A percentile compares a stretch with the other conserved stretches of the same genome.
Evolutionary conservation across 2,797 vertebrate species (phyloP).

Genomic region (Trachurus trachurus): DNA sequence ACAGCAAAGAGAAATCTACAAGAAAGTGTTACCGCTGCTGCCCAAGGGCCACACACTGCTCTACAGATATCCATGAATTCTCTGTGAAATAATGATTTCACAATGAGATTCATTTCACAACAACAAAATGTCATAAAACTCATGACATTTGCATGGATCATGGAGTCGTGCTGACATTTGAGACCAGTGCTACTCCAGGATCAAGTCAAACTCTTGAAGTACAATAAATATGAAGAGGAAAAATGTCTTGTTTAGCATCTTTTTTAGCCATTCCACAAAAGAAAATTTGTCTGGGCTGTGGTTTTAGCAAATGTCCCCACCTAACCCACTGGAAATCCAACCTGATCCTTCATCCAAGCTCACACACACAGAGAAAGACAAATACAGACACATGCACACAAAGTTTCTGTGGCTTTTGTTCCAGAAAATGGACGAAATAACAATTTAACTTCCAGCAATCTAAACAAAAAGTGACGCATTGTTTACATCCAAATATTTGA

Average conservation of each 20-base stretch:
- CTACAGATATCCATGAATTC: constrained; percentile 43
- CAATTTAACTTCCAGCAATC: constrained; percentile 27
- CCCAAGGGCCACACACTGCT: constrained; percentile 38
- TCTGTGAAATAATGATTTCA: constrained; percentile 54
- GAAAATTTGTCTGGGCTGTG: constrained; percentile 65
- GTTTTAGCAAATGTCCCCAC: constrained; percentile 69
- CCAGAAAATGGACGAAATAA: constrained; percentile 19
- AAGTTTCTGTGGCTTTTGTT: constrained; percentile 32
- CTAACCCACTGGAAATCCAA: constrained; percentile 71
- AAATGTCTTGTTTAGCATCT: constrained; percentile 51
- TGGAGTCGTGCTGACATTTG: constrained; percentile 50
- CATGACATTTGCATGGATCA: constrained; percentile 51
- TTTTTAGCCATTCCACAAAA: constrained; percentile 61
- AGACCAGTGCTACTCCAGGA: constrained; percentile 32
- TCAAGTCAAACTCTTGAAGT: constrained; percentile 61
- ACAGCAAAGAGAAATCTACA: constrained; percentile 38
- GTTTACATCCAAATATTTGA: constrained; percentile 26
- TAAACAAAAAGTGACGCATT: constrained; percentile 24
- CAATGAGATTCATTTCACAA: constrained; percentile 41
- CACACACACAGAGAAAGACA: background rate
- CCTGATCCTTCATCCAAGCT: constrained; percentile 29
- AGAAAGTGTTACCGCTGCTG: constrained; percentile 32
- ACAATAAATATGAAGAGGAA: constrained; percentile 56
- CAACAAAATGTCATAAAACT: constrained; percentile 52
- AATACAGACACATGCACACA: constrained; percentile 22